Evolutionary conservation across 1,140 invertebrate species (phyloP).

Genomic region (Cardiocondyla obscurior): DNA sequence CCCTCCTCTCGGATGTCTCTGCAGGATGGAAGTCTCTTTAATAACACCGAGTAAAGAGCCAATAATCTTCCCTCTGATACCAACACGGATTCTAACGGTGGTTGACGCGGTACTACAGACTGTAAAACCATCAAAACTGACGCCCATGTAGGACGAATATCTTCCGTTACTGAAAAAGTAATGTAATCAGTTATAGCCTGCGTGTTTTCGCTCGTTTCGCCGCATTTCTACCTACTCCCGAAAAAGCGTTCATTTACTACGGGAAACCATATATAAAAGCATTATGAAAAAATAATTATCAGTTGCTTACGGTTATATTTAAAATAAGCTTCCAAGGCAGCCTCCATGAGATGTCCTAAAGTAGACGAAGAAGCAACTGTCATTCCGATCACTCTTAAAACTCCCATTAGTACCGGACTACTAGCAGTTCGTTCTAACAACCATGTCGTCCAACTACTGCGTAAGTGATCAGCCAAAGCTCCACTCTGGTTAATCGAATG

Average conservation of each 20-base stretch:
- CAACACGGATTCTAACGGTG: conserved; percentile 80
- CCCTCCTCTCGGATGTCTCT: conserved; percentile 83
- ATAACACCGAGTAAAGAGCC: conserved; percentile 82
- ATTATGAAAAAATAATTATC: neutral
- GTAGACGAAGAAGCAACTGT: conserved; percentile 81
- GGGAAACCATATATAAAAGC: no score
- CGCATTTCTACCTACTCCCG: no score
- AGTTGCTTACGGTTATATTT: conserved; percentile 79
- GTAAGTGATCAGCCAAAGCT: conserved; percentile 77
- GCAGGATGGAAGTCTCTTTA: conserved; percentile 83
- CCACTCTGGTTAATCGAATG: conserved; percentile 82
- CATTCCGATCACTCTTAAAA: conserved; percentile 81
- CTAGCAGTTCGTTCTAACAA: conserved; percentile 80
- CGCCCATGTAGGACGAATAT: conserved; percentile 80
- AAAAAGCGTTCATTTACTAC: no score
- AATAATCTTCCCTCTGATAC: conserved; percentile 82
- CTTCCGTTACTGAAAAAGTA: conserved; percentile 75
- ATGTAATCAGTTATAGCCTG: neutral
- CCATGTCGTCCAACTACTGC: conserved; percentile 80
- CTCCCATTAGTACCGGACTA: conserved; percentile 82
- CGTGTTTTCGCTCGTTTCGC: no score
- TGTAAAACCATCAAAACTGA: conserved; percentile 81
- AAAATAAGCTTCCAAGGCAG: conserved; percentile 83
- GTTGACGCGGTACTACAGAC: conserved; percentile 80
- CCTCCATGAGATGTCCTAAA: conserved; percentile 83